Percentiles rank a stretch among this genome's conserved stretches.
These are phyloP conservation scores for Rhinichthys osculus DNA, from an alignment of 2,797 vertebrate species.

Conservation along the genomic window DNA sequence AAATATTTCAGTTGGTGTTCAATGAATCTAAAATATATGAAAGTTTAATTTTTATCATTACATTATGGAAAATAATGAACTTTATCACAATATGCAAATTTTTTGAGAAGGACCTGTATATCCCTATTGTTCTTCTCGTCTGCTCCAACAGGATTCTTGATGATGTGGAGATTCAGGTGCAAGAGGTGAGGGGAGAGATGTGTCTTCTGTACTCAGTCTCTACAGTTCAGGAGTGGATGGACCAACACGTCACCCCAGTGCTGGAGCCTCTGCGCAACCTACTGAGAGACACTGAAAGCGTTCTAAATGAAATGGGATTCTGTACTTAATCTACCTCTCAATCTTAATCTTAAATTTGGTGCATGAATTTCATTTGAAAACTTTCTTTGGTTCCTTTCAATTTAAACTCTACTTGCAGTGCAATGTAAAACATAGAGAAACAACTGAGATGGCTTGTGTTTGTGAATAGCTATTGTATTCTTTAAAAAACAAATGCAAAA, in stretches of 20 bases:
- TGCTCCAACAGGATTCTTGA: constrained; percentile 79
- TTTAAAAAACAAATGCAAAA: not conserved
- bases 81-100: too few species aligned
- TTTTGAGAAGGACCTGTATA: not conserved
- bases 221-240: constrained; percentile 89
- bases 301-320: constrained; percentile 71
- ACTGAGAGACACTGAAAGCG: constrained; percentile 77
- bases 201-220: constrained; percentile 78
- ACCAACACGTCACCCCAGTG: constrained; percentile 86
- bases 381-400: not conserved
- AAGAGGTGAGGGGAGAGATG: constrained; percentile 83
- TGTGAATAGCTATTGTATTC: not conserved
- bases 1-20: too few species aligned
- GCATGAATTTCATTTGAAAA: not conserved
- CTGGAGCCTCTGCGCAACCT: constrained; percentile 80
- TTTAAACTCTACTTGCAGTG: not conserved
- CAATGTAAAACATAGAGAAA: constrained; percentile 4
- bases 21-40: too few species aligned
- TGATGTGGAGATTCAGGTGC: constrained; percentile 74
- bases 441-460: not conserved
- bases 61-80: too few species aligned
- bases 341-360: constrained; percentile 13
- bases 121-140: not conserved
- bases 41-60: too few species aligned
- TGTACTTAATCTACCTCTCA: constrained; percentile 15